A percentile compares a stretch with the other conserved stretches of the same genome.
phyloP scores from a whole-genome alignment of 2,797 vertebrate genomes.

The Clamator glandarius region DNA sequence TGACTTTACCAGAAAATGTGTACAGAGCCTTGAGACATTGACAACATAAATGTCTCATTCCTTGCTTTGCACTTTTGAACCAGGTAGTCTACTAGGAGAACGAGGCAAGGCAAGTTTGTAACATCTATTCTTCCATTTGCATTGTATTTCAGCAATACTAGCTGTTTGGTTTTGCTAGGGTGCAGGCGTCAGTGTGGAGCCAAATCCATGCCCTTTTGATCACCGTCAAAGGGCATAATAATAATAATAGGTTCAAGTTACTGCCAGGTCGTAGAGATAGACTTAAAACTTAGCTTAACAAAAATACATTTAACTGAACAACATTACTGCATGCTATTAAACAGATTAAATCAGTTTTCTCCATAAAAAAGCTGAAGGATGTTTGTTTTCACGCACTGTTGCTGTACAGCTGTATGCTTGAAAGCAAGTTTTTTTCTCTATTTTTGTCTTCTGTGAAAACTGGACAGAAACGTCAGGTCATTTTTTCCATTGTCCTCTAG shows the following conservation, averaged over 20 bases:
- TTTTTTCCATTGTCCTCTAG: slow-evolving; percentile 14
- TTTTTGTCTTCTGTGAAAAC: not conserved
- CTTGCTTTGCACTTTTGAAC: not conserved
- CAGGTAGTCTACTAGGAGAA: not conserved
- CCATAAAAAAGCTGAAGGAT: not conserved
- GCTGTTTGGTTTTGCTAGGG: not conserved
- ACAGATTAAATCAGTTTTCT: slow-evolving; percentile 14
- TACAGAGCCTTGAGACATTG: accelerated
- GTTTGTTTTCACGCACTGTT: not conserved
- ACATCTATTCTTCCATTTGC: not conserved
- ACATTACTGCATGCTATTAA: not conserved
- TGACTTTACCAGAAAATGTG: not conserved
- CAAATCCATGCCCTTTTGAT: not conserved
- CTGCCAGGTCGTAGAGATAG: not conserved
- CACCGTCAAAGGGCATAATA: not conserved
- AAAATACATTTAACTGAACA: not conserved
- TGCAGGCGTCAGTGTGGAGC: not conserved
- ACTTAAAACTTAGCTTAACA: not conserved
- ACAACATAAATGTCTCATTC: not conserved
- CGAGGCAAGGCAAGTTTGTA: not conserved
- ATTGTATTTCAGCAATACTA: not conserved
- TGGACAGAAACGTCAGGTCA: not conserved
- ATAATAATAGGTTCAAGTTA: not conserved
- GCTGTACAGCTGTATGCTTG: not conserved
- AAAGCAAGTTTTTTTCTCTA: not conserved